phyloP scores from a whole-genome alignment of 2,888 invertebrate genomes.

The Dryococelus australis region DNA sequence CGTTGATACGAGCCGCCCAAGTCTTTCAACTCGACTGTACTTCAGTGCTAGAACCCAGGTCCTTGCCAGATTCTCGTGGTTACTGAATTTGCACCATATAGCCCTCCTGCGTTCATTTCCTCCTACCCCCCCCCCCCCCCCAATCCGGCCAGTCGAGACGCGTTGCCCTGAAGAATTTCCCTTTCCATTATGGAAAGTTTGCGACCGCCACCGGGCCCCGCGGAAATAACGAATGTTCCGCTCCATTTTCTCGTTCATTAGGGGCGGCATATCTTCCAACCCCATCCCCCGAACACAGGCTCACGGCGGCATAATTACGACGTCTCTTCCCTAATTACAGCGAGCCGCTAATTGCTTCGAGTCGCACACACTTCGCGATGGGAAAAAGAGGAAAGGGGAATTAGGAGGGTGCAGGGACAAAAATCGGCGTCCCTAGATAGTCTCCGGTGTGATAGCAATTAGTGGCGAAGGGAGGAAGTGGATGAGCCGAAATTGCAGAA shows the following conservation, averaged over 20 bases:
- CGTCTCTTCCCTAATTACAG: not conserved
- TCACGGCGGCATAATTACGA: not conserved
- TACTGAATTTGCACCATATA: too few relatives aligned
- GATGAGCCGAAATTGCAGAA: too few relatives aligned
- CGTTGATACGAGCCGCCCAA: too few relatives aligned
- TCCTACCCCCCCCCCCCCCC: too few relatives aligned
- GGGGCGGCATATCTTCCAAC: not conserved
- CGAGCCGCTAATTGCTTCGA: not conserved
- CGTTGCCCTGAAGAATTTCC: not conserved
- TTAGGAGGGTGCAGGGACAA: not conserved
- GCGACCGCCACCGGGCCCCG: not conserved
- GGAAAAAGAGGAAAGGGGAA: not conserved
- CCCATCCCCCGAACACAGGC: too few relatives aligned
- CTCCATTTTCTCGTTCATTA: not conserved
- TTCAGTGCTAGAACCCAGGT: too few relatives aligned
- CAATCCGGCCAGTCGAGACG: too few relatives aligned
- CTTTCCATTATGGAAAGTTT: not conserved
- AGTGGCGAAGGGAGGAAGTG: not conserved
- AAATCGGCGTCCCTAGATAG: not conserved
- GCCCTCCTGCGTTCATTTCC: too few relatives aligned
- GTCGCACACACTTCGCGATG: constrained; percentile 5
- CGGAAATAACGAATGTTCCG: not conserved
- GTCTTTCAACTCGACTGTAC: too few relatives aligned
- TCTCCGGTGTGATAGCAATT: not conserved
- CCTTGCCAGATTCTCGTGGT: too few relatives aligned